Conservation (phyloP, 2,888 invertebrate species). For the Elysia crispata region DNA sequence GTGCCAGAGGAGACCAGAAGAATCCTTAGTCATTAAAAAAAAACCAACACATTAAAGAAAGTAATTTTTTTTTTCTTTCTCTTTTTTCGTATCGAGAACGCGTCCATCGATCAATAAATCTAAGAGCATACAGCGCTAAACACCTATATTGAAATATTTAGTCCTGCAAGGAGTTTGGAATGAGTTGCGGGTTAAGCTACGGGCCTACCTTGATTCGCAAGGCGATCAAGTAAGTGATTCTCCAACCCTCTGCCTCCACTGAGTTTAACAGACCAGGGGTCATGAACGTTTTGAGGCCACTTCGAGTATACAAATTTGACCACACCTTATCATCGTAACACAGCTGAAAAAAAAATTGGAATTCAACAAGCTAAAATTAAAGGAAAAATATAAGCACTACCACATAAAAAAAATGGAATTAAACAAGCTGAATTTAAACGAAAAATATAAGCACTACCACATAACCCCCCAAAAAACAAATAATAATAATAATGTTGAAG, state of each 20-base stretch:
- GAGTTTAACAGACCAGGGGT: slow-evolving; percentile 16
- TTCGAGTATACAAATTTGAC: background rate
- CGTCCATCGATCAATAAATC: no score
- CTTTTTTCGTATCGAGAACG: no score
- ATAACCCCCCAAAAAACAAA: background rate
- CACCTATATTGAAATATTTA: no score
- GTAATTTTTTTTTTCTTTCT: no score
- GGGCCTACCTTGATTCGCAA: slow-evolving; percentile 1
- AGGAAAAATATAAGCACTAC: background rate
- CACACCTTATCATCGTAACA: slow-evolving; percentile 30
- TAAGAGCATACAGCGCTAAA: no score
- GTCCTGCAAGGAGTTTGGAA: no score
- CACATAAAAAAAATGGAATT: background rate
- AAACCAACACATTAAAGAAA: no score
- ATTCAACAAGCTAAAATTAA: background rate
- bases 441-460: background rate
- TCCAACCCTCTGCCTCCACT: slow-evolving; percentile 17
- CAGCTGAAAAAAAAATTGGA: slow-evolving; percentile 10
- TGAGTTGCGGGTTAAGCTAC: background rate
- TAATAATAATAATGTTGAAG: no score
- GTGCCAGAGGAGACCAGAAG: no score
- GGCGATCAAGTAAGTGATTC: slow-evolving; percentile 28
- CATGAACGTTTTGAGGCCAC: background rate
- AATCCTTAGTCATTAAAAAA: no score
- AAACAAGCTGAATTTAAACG: background rate